Base-by-base conservation (phyloP, 2,113 vertebrate genomes). In the Chiloscyllium plagiosum region DNA sequence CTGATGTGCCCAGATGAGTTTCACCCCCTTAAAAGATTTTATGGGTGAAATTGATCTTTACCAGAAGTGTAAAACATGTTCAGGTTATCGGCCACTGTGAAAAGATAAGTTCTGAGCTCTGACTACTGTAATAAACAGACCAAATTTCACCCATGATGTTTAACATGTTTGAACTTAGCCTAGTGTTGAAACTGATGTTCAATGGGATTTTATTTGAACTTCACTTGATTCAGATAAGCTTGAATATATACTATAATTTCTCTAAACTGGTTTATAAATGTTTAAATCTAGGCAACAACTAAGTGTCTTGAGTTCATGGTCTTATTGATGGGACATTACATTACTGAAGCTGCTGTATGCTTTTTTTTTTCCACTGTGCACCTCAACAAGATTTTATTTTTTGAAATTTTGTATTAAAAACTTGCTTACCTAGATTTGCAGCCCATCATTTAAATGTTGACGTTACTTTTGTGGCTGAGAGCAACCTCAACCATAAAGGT, bases 341-440 rank as follows among this genome's bases (percentile, higher is more conserved):
- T 47, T 95, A 95, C 66, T 95, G 69, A 95, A 95, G 94, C 94
- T 95, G 94, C 94, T 95, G 94, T 95, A 95, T 95, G 69, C 69
- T 72, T 95, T 90, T 89, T n/a, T 52, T 61, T 72, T 68, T 12
- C 56, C 68, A 95, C 94, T 95, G 94, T 95, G 94, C 94, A 95
- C 94, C 69, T 95, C 94, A 95, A 92, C 89, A 93, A 95, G 68
- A 95, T 95, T 95, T 95, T 95, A 95, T 95, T 95, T 95, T 95
- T 95, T 95, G 87, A 95, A 50, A 29, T 95, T 95, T 95, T 95
- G 68, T 72, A 95, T 95, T 95, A 95, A 95, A 95, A 95, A 72
- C 68, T 95, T 95, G 94, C 68, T 72, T 95, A 95, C 68, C 42
- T 52, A 95, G 94, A 95, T 33, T 95, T 95, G 68, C 42, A 95